Evolutionary conservation across 2,888 invertebrate species (phyloP), one percentile per base, ranked within the genome.

Genomic region (Caenorhabditis afra): DNA sequence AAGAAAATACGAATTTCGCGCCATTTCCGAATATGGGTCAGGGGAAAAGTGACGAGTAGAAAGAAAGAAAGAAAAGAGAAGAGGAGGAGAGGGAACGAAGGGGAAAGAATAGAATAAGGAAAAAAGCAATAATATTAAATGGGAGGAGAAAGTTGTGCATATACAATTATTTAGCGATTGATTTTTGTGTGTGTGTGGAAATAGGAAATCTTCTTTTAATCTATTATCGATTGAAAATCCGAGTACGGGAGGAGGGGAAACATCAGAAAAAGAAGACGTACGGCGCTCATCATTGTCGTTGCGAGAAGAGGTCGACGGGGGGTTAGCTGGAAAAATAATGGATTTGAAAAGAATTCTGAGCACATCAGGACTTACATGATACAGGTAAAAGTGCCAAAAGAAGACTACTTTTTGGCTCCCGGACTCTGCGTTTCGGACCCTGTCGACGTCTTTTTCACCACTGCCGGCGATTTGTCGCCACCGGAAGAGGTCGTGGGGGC

Each of bases 371-470:
- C n/a, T n/a, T n/a, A n/a, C n/a, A n/a, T n/a, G n/a, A n/a, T n/a
- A n/a, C n/a, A n/a, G n/a, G n/a, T n/a, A n/a, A n/a, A 29, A 29
- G 3, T 7, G 29, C 29, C 7, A 29, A 29, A 29, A 29, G 29
- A 29, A 29, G 29, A 7, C 29, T 29, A 29, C 61, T 79, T 79
- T 44, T 68, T 68, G 12, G 62, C 66, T 20, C 58, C 49, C 22
- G 61, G 59, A 39, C 52, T 64, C 29, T 29, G 29, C 53, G 67
- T 65, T 5, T 73, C 78, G 14, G 70, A 67, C 49, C 75, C 71
- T 7, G 84, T 64, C 41, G 75, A 70, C 37, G 75, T 50, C 68
- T 86, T 86, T 58, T 86, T 86, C 65, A 75, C 81, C 39, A 76
- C 66, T 5, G 78, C 64, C 11, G 85, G 85, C 35, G 83, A 84